These are phyloP conservation scores for Rhagologus leucostigma DNA, from an alignment of 2,113 vertebrate genomes.

Conservation along the genomic window DNA sequence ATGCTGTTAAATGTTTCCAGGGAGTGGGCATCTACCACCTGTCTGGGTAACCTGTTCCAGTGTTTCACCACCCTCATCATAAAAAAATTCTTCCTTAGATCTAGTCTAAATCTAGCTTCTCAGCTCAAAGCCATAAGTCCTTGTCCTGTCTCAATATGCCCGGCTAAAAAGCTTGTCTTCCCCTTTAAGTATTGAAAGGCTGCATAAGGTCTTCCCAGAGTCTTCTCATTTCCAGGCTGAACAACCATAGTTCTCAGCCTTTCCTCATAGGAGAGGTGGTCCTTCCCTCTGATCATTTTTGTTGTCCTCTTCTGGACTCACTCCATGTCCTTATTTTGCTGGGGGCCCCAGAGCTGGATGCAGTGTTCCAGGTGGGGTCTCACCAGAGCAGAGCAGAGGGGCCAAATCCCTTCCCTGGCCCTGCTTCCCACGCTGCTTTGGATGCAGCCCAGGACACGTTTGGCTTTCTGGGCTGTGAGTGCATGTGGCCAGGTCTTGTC, in stretches of 20 bases:
- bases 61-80: neutral
- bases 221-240: neutral
- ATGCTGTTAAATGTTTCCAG: neutral
- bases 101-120: neutral
- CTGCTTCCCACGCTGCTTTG: neutral
- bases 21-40: neutral
- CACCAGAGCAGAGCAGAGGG: neutral
- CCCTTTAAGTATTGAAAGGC: neutral
- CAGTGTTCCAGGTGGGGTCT: neutral
- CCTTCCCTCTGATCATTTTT: neutral
- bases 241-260: neutral
- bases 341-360: neutral
- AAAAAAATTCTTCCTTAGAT: neutral
- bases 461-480: neutral
- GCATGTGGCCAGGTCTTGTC: too few relatives aligned
- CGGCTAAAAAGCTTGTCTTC: neutral
- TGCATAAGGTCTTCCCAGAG: neutral
- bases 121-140: neutral
- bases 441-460: rapidly evolving
- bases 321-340: neutral
- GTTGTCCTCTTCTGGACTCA: neutral
- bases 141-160: neutral
- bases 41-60: neutral
- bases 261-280: neutral
- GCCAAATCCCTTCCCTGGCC: neutral